phyloP scores from a whole-genome alignment of 2,888 invertebrate species.

The Oscheius onirici region DNA sequence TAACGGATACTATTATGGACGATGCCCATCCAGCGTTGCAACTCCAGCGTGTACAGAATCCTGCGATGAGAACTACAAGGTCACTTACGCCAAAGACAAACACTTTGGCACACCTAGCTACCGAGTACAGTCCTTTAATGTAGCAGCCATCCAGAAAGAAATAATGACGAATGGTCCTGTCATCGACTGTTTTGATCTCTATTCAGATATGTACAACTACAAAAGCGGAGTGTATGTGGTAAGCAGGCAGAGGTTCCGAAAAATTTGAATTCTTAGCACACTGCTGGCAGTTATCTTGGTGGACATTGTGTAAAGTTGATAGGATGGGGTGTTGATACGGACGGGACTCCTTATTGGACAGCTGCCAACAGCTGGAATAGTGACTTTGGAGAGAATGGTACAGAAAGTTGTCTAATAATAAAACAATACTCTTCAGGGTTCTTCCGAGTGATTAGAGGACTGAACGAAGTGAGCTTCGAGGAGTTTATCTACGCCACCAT shows the following conservation, averaged over 20 bases:
- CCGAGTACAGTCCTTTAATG: background rate
- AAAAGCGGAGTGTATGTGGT: slow-evolving; percentile 12
- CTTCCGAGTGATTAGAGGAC: slow-evolving; percentile 38
- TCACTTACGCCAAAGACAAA: slow-evolving; percentile 81
- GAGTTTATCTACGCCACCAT: slow-evolving; percentile 14
- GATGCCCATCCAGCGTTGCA: slow-evolving; percentile 75
- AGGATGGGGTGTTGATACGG: slow-evolving; percentile 14
- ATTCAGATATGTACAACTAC: slow-evolving; percentile 15
- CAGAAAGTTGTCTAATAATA: background rate
- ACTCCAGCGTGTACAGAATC: slow-evolving; percentile 82
- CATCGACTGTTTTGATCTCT: slow-evolving; percentile 10
- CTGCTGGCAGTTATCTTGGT: slow-evolving; percentile 8
- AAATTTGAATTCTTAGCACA: background rate
- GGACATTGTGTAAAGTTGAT: slow-evolving; percentile 16
- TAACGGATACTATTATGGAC: slow-evolving; percentile 72
- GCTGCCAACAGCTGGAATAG: slow-evolving; percentile 10
- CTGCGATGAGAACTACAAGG: slow-evolving; percentile 79
- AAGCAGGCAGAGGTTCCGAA: background rate
- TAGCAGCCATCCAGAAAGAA: slow-evolving; percentile 3
- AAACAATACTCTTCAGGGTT: slow-evolving; percentile 33
- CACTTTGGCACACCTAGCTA: slow-evolving; percentile 77
- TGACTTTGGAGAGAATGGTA: slow-evolving; percentile 20
- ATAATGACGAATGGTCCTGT: slow-evolving; percentile 9
- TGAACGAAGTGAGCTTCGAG: slow-evolving; percentile 44
- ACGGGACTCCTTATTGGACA: slow-evolving; percentile 15